These are phyloP conservation scores for Acanthiza pusilla DNA, from an alignment of 2,797 vertebrate species.

Conservation along the genomic window DNA sequence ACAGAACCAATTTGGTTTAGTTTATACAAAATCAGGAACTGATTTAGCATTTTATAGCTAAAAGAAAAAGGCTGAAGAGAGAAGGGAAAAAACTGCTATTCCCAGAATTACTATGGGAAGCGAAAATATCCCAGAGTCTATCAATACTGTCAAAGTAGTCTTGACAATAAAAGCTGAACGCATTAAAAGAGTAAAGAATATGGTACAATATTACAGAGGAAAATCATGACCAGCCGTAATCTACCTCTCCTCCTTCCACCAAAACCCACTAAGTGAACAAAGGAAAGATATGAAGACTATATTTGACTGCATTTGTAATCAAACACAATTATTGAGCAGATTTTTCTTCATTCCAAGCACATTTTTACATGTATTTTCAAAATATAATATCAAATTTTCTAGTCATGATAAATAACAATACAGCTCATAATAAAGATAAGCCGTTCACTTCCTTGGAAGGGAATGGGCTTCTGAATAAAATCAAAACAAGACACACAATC, in stretches of 20 bases:
- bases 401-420: not conserved
- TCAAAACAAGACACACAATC: not conserved
- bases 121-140: not conserved
- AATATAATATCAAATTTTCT: not conserved
- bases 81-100: not conserved
- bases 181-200: not conserved
- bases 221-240: not conserved
- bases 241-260: not conserved
- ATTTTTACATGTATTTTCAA: not conserved
- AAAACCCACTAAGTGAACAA: not conserved
- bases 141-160: not conserved
- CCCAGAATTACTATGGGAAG: not conserved
- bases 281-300: not conserved
- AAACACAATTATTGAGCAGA: not conserved
- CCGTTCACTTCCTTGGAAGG: not conserved
- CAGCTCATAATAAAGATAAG: not conserved
- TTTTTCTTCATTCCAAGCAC: not conserved
- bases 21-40: not conserved
- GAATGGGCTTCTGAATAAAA: not conserved
- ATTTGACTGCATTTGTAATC: not conserved
- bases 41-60: not conserved
- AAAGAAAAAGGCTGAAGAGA: not conserved
- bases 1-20: not conserved
- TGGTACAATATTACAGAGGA: not conserved
- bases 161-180: not conserved